Conservation (phyloP, 2,797 vertebrate genomes). For the Onychomys torridus region DNA sequence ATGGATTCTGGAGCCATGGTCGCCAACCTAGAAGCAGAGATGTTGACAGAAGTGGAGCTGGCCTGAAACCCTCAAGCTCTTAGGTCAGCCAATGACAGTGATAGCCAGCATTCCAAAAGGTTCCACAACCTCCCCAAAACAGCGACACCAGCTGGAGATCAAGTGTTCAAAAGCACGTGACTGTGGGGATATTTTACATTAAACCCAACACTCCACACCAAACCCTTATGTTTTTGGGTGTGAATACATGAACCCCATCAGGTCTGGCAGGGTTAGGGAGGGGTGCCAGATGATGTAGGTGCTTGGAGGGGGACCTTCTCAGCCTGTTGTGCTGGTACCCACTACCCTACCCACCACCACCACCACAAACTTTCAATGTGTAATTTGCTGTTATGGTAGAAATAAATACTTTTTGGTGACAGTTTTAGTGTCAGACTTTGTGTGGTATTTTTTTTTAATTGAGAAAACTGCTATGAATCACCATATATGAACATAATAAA, state of each 20-base stretch:
- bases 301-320: background rate
- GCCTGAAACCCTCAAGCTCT: background rate
- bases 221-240: background rate
- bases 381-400: constrained; percentile 82
- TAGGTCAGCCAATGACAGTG: background rate
- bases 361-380: constrained; percentile 75
- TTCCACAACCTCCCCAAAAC: background rate
- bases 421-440: constrained; percentile 83
- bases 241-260: no score
- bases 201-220: background rate
- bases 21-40: background rate
- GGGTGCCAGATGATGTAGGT: background rate
- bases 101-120: background rate
- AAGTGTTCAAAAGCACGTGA: background rate
- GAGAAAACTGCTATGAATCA: constrained; percentile 86
- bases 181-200: background rate
- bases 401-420: constrained; percentile 85
- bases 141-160: background rate
- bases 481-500: constrained; percentile 86
- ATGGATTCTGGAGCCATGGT: background rate
- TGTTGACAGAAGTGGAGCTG: no score
- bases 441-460: constrained; percentile 70
- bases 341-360: constrained; percentile 64
- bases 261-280: background rate
- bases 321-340: background rate